Conservation (phyloP, 2,113 vertebrate genomes). For the Pseudopipra pipra region DNA sequence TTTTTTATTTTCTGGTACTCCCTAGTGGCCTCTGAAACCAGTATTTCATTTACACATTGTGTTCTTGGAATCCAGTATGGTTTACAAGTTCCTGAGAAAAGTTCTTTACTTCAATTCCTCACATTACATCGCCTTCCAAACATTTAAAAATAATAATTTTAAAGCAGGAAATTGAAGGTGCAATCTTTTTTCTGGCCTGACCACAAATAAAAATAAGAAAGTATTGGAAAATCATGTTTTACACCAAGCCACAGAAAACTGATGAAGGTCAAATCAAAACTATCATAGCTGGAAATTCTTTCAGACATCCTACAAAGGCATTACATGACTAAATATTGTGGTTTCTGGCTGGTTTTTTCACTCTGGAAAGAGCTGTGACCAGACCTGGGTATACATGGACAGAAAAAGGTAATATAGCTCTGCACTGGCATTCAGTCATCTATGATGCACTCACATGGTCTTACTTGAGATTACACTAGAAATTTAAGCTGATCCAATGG, state of each 20-base stretch:
- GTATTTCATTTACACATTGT: not conserved
- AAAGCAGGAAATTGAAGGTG: conserved; percentile 25
- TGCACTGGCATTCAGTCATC: not conserved
- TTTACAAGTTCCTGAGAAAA: conserved; percentile 14
- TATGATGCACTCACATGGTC: fast-evolving
- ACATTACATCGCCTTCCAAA: conserved; percentile 19
- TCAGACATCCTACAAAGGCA: conserved; percentile 31
- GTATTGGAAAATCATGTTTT: conserved; percentile 36
- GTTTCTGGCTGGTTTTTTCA: not conserved
- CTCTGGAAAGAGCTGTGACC: not conserved
- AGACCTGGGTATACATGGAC: not conserved
- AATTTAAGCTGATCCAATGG: not conserved
- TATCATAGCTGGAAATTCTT: conserved; percentile 36
- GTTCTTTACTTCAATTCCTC: not conserved
- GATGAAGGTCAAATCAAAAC: conserved; percentile 46
- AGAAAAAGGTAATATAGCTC: not conserved
- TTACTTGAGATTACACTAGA: not conserved
- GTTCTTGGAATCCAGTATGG: not conserved
- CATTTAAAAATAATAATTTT: conserved; percentile 36
- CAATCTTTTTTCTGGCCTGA: conserved; percentile 27
- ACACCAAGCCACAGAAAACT: conserved; percentile 38
- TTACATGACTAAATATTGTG: conserved; percentile 6
- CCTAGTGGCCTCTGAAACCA: not conserved
- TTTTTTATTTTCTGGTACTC: not conserved
- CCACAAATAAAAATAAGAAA: conserved; percentile 34